A percentile compares a stretch with the other conserved stretches of the same genome.
These are phyloP conservation scores for Nezara viridula DNA, from an alignment of 2,888 invertebrate genomes.

Conservation along the genomic window DNA sequence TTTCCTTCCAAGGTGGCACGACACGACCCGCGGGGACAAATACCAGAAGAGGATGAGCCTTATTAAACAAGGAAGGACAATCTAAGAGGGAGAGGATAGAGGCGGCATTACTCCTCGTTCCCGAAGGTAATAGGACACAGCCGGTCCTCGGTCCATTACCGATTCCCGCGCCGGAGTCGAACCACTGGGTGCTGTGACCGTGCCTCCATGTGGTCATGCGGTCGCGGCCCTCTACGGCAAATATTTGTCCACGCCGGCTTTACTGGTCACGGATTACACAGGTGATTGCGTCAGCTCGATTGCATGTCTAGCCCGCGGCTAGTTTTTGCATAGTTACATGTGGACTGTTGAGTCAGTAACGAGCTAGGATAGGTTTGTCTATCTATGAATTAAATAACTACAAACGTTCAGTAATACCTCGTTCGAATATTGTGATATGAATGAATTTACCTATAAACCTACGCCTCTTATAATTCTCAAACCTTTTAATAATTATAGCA, in stretches of 20 bases:
- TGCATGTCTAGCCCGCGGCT: not conserved
- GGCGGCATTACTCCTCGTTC: slow-evolving; percentile 3
- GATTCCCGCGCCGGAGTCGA: not conserved
- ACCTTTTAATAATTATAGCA: no score
- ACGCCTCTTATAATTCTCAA: no score
- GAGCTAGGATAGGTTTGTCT: not conserved
- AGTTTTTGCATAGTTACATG: slow-evolving; percentile 33
- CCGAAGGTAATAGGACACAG: not conserved
- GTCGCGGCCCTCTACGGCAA: not conserved
- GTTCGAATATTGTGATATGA: no score
- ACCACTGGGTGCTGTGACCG: slow-evolving; percentile 10
- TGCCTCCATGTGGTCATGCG: slow-evolving; percentile 24
- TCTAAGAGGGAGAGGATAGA: not conserved
- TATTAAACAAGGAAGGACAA: slow-evolving; percentile 36
- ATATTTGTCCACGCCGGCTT: slow-evolving; percentile 32
- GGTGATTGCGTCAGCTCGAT: slow-evolving; percentile 10
- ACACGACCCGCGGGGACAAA: not conserved
- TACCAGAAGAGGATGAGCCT: slow-evolving; percentile 40
- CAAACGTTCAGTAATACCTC: no score
- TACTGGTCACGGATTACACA: not conserved
- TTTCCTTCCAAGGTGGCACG: not conserved
- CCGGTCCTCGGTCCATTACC: slow-evolving; percentile 20
- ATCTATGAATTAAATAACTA: no score
- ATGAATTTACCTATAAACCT: no score
- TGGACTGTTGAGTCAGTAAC: not conserved